Percentiles rank a stretch among this genome's conserved stretches.
Conservation (phyloP, 2,113 vertebrate genomes). For the Alosa alosa region DNA sequence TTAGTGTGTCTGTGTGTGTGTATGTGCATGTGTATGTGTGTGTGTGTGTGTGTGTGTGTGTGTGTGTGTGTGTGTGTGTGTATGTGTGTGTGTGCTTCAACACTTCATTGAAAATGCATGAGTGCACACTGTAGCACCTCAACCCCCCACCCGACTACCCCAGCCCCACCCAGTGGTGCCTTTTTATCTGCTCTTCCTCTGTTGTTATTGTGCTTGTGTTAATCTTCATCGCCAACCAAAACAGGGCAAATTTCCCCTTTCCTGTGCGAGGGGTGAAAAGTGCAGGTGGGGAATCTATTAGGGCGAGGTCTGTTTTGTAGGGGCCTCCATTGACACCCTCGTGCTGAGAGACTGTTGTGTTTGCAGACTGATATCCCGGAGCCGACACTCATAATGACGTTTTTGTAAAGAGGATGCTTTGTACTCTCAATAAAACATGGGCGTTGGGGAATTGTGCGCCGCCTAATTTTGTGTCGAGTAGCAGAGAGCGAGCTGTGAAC, state of each 20-base stretch:
- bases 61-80: not conserved
- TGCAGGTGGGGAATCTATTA: conserved; percentile 44
- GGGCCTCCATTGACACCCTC: conserved; percentile 25
- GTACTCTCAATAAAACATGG: conserved; percentile 68
- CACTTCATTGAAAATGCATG: conserved; percentile 19
- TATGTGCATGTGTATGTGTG: conserved; percentile 20
- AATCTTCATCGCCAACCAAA: conserved; percentile 1
- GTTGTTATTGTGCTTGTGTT: conserved; percentile 1
- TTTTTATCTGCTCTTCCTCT: not conserved
- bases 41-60: not conserved
- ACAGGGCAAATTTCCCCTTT: conserved; percentile 34
- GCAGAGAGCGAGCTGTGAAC: conserved; percentile 40
- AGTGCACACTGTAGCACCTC: not conserved
- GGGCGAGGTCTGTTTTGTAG: conserved; percentile 39
- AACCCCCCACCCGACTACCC: not conserved
- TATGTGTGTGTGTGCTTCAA: not conserved
- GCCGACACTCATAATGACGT: conserved; percentile 69
- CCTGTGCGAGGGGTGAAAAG: conserved; percentile 27
- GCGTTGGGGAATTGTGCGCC: conserved; percentile 57
- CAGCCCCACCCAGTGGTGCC: not conserved
- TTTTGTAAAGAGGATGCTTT: conserved; percentile 64
- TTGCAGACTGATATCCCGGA: conserved; percentile 52
- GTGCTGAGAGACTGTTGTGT: conserved; percentile 30
- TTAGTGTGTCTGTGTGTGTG: conserved; percentile 19
- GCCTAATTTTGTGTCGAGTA: conserved; percentile 59